A percentile compares a stretch with the other conserved stretches of the same genome.
These are phyloP conservation scores for Acanthosepion lycidas DNA, from an alignment of 2,888 invertebrate genomes.

Conservation along the genomic window DNA sequence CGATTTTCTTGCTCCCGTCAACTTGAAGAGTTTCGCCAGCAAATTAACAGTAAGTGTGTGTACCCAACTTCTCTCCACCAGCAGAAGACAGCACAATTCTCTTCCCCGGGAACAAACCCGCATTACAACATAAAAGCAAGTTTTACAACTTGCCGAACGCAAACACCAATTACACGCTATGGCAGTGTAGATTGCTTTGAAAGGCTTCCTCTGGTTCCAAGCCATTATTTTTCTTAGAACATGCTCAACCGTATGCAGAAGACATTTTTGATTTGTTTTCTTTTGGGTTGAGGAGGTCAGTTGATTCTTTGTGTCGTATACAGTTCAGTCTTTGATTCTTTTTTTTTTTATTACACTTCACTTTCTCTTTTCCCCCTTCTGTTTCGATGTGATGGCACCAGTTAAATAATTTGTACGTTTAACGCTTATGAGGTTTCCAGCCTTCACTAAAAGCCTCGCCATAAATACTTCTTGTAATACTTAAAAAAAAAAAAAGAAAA, in stretches of 20 bases:
- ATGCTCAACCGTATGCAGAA: background rate
- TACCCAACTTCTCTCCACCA: background rate
- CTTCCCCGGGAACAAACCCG: background rate
- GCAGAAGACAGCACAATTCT: background rate
- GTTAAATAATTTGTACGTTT: background rate
- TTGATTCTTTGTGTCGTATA: background rate
- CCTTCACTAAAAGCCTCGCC: background rate
- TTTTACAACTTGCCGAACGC: constrained; percentile 15
- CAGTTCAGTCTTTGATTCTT: background rate
- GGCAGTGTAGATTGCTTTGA: background rate
- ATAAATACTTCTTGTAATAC: background rate
- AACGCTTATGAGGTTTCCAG: background rate
- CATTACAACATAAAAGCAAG: background rate
- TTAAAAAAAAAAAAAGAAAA: too few relatives aligned
- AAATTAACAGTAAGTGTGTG: background rate
- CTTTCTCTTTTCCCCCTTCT: background rate
- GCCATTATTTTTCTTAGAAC: background rate
- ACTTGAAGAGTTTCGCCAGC: background rate
- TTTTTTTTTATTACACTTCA: background rate
- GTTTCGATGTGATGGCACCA: background rate
- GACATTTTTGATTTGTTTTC: background rate
- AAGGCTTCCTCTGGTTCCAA: constrained; percentile 33
- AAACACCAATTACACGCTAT: background rate
- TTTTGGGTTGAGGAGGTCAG: constrained; percentile 11
- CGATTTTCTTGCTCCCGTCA: background rate